Evolutionary conservation across 1,140 invertebrate genomes (phyloP).

Genomic region (Vanessa tameamea): DNA sequence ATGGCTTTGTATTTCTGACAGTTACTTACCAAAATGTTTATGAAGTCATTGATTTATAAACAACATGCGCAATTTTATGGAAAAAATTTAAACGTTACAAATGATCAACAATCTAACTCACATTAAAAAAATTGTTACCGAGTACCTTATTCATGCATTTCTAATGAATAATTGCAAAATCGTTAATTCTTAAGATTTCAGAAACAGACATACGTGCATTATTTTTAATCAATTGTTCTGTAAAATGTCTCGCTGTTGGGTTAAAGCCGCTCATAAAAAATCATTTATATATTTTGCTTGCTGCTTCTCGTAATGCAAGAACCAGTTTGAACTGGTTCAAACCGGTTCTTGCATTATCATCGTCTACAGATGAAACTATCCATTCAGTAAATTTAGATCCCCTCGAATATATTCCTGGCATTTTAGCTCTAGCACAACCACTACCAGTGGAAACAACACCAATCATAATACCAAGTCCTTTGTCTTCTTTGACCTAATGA

Average conservation of each 20-base stretch:
- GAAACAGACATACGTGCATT: too few relatives aligned
- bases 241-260: too few relatives aligned
- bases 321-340: slow-evolving; percentile 65
- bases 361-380: slow-evolving; percentile 81
- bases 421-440: slow-evolving; percentile 89
- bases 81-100: slow-evolving; percentile 8
- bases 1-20: too few relatives aligned
- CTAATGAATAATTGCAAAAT: too few relatives aligned
- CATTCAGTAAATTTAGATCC: slow-evolving; percentile 90
- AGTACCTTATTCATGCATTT: background rate
- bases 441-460: slow-evolving; percentile 95
- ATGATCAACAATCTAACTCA: slow-evolving; percentile 6
- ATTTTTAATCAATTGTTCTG: too few relatives aligned
- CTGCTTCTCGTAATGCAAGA: too few relatives aligned
- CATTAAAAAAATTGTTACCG: background rate
- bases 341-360: slow-evolving; percentile 52
- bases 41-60: background rate
- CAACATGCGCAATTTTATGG: background rate
- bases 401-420: slow-evolving; percentile 93
- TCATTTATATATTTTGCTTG: too few relatives aligned
- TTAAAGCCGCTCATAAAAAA: too few relatives aligned
- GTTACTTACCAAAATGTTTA: too few relatives aligned
- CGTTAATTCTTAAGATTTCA: too few relatives aligned
- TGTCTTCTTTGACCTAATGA: slow-evolving; percentile 83
- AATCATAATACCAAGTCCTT: slow-evolving; percentile 84